Evolutionary conservation across 1,140 invertebrate species (phyloP).

Genomic region (Drosophila equinoxialis): DNA sequence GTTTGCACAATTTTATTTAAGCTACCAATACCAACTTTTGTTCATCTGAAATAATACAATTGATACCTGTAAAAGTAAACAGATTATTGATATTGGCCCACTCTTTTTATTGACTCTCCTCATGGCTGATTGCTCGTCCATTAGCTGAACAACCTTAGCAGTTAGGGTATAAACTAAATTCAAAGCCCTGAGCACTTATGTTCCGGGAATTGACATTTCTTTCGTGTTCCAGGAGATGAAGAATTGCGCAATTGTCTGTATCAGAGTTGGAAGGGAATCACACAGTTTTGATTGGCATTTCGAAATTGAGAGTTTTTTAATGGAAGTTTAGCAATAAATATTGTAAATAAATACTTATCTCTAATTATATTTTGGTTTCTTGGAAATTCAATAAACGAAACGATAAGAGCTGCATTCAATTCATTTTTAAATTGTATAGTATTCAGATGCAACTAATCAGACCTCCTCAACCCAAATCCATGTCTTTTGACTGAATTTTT

Average conservation of each 20-base stretch:
- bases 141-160: too few species aligned
- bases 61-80: too few species aligned
- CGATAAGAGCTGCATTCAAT: neutral
- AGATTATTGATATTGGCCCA: too few species aligned
- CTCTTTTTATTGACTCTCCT: too few species aligned
- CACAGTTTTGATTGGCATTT: slow-evolving; percentile 43
- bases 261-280: neutral
- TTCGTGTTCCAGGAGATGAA: slow-evolving; percentile 4
- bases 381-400: slow-evolving; percentile 4
- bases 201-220: slow-evolving; percentile 1
- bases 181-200: neutral
- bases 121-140: too few species aligned
- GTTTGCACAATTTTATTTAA: neutral
- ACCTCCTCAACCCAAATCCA: neutral
- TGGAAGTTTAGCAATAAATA: slow-evolving; percentile 12
- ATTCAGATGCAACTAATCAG: neutral
- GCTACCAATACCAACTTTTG: too few species aligned
- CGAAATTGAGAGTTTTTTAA: slow-evolving; percentile 16
- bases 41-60: too few species aligned
- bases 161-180: neutral
- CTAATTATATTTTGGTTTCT: neutral
- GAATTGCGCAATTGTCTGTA: slow-evolving; percentile 64
- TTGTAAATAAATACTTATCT: slow-evolving; percentile 2
- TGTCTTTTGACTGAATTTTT: slow-evolving; percentile 31
- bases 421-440: neutral